Percentiles rank a stretch among this genome's conserved stretches.
phyloP scores from a whole-genome alignment of 2,797 vertebrate species.

The Lutjanus campechanus region DNA sequence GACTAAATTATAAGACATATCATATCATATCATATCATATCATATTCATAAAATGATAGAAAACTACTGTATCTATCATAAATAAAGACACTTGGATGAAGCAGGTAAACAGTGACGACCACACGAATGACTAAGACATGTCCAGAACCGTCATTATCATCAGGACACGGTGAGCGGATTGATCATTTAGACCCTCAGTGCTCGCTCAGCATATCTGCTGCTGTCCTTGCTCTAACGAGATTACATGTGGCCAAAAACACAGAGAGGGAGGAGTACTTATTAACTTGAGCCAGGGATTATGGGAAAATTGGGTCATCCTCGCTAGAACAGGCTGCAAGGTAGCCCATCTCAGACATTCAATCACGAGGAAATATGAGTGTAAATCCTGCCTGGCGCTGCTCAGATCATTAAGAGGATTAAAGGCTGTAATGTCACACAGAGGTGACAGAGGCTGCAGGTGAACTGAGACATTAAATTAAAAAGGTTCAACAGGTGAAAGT shows the following conservation, averaged over 20 bases:
- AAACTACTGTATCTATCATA: no score
- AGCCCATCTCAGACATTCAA: conserved; percentile 43
- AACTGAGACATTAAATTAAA: neutral
- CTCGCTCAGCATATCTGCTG: conserved; percentile 75
- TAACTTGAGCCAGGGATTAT: conserved; percentile 84
- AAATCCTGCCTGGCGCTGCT: conserved; percentile 55
- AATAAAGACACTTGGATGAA: no score
- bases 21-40: no score
- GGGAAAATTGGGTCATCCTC: conserved; percentile 81
- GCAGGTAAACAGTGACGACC: no score
- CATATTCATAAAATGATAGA: no score
- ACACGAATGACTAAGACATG: neutral
- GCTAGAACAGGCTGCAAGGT: conserved; percentile 24
- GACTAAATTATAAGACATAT: no score
- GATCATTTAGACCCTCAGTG: conserved; percentile 63
- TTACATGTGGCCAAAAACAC: conserved; percentile 68
- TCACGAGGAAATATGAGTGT: conserved; percentile 48
- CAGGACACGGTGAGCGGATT: conserved; percentile 50
- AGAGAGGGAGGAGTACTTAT: conserved; percentile 60
- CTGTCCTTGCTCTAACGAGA: conserved; percentile 82
- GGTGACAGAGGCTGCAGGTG: conserved; percentile 40
- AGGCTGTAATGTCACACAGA: conserved; percentile 57
- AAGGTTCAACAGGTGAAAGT: neutral
- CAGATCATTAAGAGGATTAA: conserved; percentile 72
- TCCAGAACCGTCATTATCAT: conserved; percentile 19